A percentile compares a stretch with the other conserved stretches of the same genome.
Evolutionary conservation across 2,113 vertebrate species (phyloP).

Genomic region (Gracilinanus agilis): DNA sequence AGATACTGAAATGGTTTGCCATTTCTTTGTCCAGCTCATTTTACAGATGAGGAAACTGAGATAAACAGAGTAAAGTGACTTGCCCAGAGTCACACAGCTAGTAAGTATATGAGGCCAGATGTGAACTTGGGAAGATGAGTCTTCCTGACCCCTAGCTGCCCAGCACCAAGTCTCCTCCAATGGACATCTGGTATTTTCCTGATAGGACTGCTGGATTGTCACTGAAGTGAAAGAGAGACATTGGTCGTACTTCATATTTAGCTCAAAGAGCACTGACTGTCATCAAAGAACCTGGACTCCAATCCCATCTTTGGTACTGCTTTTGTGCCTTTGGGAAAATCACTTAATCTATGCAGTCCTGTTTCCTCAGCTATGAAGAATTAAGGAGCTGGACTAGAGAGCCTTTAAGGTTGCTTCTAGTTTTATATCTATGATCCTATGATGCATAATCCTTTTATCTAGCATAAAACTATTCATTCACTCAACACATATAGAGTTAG

Average conservation of each 20-base stretch:
- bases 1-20: too few relatives aligned
- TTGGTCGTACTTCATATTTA: neutral
- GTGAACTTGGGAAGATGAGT: too few relatives aligned
- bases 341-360: neutral
- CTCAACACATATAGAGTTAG: neutral
- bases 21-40: too few relatives aligned
- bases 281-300: neutral
- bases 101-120: too few relatives aligned
- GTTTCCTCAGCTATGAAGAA: neutral
- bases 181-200: neutral
- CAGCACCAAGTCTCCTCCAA: accelerated
- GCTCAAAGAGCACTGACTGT: neutral
- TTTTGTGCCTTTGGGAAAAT: too few relatives aligned
- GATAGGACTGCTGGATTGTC: neutral
- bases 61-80: too few relatives aligned
- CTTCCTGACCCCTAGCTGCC: too few relatives aligned
- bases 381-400: neutral
- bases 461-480: neutral
- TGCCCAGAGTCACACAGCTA: too few relatives aligned
- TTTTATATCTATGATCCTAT: neutral
- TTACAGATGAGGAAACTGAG: too few relatives aligned
- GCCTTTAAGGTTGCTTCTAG: neutral
- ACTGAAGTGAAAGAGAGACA: neutral
- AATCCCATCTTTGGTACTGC: neutral
- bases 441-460: neutral